These are phyloP conservation scores for Aleiodes testaceus DNA, from an alignment of 2,888 invertebrate species.

Conservation along the genomic window DNA sequence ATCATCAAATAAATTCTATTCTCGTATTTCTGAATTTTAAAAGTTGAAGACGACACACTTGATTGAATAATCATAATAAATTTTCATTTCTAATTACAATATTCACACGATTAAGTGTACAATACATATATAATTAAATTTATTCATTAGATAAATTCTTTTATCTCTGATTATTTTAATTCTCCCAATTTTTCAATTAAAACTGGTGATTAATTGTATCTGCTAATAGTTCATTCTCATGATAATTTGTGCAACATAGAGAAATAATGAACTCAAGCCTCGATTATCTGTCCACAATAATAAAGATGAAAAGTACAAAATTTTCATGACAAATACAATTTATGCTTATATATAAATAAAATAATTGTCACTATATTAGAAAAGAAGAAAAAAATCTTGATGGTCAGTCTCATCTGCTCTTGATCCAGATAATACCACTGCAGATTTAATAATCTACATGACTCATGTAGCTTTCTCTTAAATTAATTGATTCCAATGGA, in stretches of 20 bases:
- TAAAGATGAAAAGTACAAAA: slow-evolving; percentile 15
- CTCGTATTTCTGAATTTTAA: neutral
- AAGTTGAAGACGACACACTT: neutral
- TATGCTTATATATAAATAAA: neutral
- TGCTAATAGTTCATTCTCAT: neutral
- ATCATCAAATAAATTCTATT: slow-evolving; percentile 4
- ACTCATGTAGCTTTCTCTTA: neutral
- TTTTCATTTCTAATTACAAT: slow-evolving; percentile 24
- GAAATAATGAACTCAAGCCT: neutral
- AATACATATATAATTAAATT: slow-evolving; percentile 20
- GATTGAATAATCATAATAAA: neutral
- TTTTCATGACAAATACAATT: neutral
- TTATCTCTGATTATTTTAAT: neutral
- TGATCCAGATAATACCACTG: neutral
- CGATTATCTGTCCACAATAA: neutral
- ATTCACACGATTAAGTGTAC: slow-evolving; percentile 24
- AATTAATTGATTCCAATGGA: neutral
- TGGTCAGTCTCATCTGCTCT: neutral
- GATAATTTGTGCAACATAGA: slow-evolving; percentile 3
- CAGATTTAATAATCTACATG: slow-evolving; percentile 7
- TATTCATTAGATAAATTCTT: neutral
- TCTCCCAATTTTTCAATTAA: neutral
- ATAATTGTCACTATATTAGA: slow-evolving; percentile 4
- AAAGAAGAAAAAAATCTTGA: neutral
- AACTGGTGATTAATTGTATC: too few species aligned